Conservation (phyloP, 1,140 invertebrate species). For the Brachionus plicatilis region DNA sequence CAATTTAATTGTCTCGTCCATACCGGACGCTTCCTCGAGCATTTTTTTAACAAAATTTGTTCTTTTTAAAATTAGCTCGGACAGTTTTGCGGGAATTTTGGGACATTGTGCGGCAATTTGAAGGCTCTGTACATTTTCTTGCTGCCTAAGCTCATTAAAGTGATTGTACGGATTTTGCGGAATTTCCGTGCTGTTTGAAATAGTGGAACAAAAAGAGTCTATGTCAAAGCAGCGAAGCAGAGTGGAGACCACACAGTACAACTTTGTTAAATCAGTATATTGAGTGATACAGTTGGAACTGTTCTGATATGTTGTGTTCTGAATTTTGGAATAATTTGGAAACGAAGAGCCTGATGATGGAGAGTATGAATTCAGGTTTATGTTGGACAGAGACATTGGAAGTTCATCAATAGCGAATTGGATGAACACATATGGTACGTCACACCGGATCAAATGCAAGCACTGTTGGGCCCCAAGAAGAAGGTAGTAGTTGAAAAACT, state of each 20-base stretch:
- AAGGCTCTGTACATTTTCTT: neutral
- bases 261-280: slow-evolving; percentile 84
- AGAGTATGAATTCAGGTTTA: slow-evolving; percentile 22
- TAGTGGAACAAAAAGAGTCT: slow-evolving; percentile 62
- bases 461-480: neutral
- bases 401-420: slow-evolving; percentile 79
- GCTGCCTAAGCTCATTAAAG: slow-evolving; percentile 9
- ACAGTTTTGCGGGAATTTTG: slow-evolving; percentile 68
- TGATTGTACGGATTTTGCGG: slow-evolving; percentile 24
- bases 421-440: slow-evolving; percentile 63
- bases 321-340: slow-evolving; percentile 19
- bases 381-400: slow-evolving; percentile 22
- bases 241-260: slow-evolving; percentile 86
- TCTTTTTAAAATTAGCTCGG: slow-evolving; percentile 73
- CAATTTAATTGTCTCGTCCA: slow-evolving; percentile 80
- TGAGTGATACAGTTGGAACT: slow-evolving; percentile 56
- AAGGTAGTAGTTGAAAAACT: slow-evolving; percentile 33
- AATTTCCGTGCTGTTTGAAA: neutral
- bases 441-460: slow-evolving; percentile 37
- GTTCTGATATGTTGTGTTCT: neutral
- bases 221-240: slow-evolving; percentile 88
- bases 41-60: slow-evolving; percentile 83
- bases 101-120: slow-evolving; percentile 58
- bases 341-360: slow-evolving; percentile 1
- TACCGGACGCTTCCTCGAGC: slow-evolving; percentile 83